A percentile compares a stretch with the other conserved stretches of the same genome.
These are phyloP conservation scores for Champsocephalus gunnari DNA, from an alignment of 2,797 vertebrate genomes.

Conservation along the genomic window DNA sequence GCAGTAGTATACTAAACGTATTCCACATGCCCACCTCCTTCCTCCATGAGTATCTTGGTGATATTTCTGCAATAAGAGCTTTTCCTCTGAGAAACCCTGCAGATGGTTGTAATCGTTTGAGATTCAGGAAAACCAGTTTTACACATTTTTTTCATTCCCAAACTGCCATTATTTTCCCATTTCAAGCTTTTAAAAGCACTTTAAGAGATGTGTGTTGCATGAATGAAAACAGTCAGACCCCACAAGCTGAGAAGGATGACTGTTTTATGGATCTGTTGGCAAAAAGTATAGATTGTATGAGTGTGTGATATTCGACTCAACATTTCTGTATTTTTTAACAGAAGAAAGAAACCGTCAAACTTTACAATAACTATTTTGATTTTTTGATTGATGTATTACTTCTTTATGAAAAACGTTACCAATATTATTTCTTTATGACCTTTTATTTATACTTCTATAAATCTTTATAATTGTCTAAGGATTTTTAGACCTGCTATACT, in stretches of 20 bases:
- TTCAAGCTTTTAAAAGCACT: constrained; percentile 15
- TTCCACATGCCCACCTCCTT: constrained; percentile 28
- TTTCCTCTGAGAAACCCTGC: not conserved
- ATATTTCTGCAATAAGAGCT: not conserved
- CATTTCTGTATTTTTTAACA: not conserved
- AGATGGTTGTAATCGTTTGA: not conserved
- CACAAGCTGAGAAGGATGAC: not conserved
- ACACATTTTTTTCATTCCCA: constrained; percentile 12
- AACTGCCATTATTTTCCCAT: constrained; percentile 1
- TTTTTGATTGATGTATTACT: too few species aligned
- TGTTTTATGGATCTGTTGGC: constrained; percentile 7
- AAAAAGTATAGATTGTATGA: not conserved
- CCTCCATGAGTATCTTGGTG: not conserved
- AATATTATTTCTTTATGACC: too few species aligned
- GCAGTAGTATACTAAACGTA: constrained; percentile 3
- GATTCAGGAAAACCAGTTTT: constrained; percentile 17
- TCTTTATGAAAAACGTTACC: too few species aligned
- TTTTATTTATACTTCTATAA: too few species aligned
- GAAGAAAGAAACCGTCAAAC: not conserved
- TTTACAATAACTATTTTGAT: too few species aligned
- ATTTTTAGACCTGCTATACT: too few species aligned
- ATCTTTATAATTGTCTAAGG: too few species aligned
- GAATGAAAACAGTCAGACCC: not conserved
- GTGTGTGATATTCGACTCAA: constrained; percentile 7
- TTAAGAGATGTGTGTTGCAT: not conserved